Evolutionary conservation across 2,797 vertebrate genomes (phyloP).

Genomic region (Phaenicophaeus curvirostris): DNA sequence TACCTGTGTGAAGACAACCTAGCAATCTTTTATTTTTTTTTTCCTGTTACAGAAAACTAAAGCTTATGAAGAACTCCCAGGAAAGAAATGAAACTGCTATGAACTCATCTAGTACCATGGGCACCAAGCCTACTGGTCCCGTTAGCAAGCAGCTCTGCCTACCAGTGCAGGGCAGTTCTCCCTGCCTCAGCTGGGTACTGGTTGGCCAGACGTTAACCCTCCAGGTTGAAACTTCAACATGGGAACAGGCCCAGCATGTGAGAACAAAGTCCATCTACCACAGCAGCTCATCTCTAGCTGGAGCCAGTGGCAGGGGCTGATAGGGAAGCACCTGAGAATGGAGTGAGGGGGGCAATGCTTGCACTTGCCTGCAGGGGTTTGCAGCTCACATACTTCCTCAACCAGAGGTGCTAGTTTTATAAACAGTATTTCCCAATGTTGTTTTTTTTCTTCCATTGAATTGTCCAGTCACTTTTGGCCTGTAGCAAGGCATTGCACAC

Average conservation of each 20-base stretch:
- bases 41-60: not conserved
- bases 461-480: conserved; percentile 34
- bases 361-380: not conserved
- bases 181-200: not conserved
- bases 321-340: fast-evolving
- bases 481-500: not conserved
- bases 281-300: not conserved
- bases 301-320: not conserved
- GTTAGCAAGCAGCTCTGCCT: not conserved
- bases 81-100: not conserved
- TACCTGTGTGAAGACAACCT: not conserved
- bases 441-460: not conserved
- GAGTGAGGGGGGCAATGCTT: not conserved
- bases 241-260: not conserved
- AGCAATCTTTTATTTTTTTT: not conserved
- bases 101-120: not conserved
- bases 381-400: conserved; percentile 20
- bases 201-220: not conserved
- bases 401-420: conserved; percentile 24
- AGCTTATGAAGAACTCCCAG: not conserved
- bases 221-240: not conserved
- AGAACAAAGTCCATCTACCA: not conserved
- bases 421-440: conserved; percentile 5
- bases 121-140: not conserved
- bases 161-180: not conserved